A percentile compares a stretch with the other conserved stretches of the same genome.
Evolutionary conservation across 2,797 vertebrate genomes (phyloP).

Genomic region (Mormyrops attenuatus): DNA sequence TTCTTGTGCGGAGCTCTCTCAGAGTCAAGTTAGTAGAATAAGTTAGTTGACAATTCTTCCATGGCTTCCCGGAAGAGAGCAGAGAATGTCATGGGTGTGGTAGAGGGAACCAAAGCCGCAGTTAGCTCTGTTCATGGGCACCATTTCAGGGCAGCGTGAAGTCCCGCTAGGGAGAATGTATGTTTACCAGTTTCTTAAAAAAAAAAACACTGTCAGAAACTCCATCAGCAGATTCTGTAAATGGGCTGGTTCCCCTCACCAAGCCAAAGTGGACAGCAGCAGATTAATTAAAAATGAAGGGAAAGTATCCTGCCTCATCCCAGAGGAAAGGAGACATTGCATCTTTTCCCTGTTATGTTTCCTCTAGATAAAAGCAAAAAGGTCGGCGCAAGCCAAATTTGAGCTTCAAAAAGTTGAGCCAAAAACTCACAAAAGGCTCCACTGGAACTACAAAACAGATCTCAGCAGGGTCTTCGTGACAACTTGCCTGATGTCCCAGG

Average conservation of each 20-base stretch:
- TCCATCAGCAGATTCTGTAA: slow-evolving; percentile 2
- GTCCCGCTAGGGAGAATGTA: neutral
- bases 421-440: neutral
- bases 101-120: neutral
- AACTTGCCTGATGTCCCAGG: neutral
- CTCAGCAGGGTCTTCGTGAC: neutral
- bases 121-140: neutral
- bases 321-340: neutral
- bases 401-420: neutral
- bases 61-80: neutral
- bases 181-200: neutral
- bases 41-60: neutral
- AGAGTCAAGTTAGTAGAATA: no score
- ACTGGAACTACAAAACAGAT: neutral
- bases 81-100: neutral
- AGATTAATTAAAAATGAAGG: neutral
- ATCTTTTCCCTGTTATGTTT: neutral
- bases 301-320: neutral
- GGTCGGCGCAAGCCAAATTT: neutral
- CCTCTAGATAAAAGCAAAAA: neutral
- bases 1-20: no score
- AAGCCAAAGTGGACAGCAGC: neutral
- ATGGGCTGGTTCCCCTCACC: neutral
- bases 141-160: neutral
- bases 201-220: slow-evolving; percentile 5